A percentile compares a stretch with the other conserved stretches of the same genome.
Evolutionary conservation across 2,797 vertebrate genomes (phyloP).

Genomic region (Holocentrus rufus): DNA sequence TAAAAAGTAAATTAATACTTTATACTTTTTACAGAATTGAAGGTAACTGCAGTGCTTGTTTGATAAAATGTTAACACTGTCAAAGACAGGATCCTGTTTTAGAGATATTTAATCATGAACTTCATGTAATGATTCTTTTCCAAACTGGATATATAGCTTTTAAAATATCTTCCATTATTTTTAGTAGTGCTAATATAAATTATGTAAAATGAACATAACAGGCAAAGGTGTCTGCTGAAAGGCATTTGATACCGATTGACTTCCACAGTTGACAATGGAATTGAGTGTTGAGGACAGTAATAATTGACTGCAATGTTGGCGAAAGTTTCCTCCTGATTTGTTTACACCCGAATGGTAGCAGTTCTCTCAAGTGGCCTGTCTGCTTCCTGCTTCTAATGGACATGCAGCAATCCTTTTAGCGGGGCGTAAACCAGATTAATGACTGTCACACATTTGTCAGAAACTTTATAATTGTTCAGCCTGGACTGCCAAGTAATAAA

Average conservation of each 20-base stretch:
- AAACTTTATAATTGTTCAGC: background rate
- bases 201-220: background rate
- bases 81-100: too few species aligned
- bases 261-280: background rate
- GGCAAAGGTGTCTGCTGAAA: background rate
- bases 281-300: background rate
- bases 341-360: constrained; percentile 1
- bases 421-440: constrained; percentile 17
- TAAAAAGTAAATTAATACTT: background rate
- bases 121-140: too few species aligned
- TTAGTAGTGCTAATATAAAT: background rate
- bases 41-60: too few species aligned
- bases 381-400: constrained; percentile 62
- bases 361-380: constrained; percentile 24
- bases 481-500: constrained; percentile 13
- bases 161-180: background rate
- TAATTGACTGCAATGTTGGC: constrained; percentile 14
- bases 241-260: background rate
- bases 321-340: constrained; percentile 22
- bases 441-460: background rate
- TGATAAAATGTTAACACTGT: too few species aligned
- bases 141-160: background rate
- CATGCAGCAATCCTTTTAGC: constrained; percentile 47
- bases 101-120: too few species aligned
- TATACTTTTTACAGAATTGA: too few species aligned